Evolutionary conservation across 2,888 invertebrate species (phyloP).

Genomic region (Dascillus cervinus): DNA sequence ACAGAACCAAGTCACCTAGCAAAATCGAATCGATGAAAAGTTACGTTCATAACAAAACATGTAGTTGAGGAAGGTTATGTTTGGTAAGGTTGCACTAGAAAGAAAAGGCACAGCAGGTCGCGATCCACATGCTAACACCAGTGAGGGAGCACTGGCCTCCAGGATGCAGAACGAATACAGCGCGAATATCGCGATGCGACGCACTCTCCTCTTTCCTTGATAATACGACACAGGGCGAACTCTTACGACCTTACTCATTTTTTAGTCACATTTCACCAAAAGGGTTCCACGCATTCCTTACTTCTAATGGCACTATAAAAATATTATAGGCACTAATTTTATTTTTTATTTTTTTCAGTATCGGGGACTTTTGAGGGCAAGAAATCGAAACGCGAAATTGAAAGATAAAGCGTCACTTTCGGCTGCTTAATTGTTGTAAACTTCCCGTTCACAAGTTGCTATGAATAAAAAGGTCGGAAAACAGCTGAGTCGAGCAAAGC

Average conservation of each 20-base stretch:
- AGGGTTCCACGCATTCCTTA: too few species aligned
- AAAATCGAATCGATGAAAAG: constrained; percentile 4
- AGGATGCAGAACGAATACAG: too few species aligned
- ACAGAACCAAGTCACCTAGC: neutral
- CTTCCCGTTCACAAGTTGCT: constrained; percentile 22
- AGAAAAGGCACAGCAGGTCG: constrained; percentile 15
- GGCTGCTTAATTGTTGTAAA: too few species aligned
- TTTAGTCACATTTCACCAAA: too few species aligned
- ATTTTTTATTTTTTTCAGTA: too few species aligned
- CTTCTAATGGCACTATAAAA: too few species aligned
- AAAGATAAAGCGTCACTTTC: too few species aligned
- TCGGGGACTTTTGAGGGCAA: too few species aligned
- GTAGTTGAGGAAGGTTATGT: constrained; percentile 17
- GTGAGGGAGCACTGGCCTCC: constrained; percentile 26
- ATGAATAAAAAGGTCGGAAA: constrained; percentile 18
- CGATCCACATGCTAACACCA: constrained; percentile 24
- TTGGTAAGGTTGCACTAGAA: constrained; percentile 6
- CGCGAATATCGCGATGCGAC: too few species aligned
- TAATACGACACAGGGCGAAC: constrained; percentile 13
- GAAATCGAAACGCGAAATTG: too few species aligned
- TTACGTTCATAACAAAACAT: constrained; percentile 12
- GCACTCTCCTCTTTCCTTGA: constrained; percentile 18
- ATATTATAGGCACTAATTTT: too few species aligned
- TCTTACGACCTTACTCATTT: constrained; percentile 11
- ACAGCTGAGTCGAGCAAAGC: constrained; percentile 35